A percentile compares a stretch with the other conserved stretches of the same genome.
These are phyloP conservation scores for Saguinus imperator DNA, from an alignment of 2,113 vertebrate genomes.

Conservation along the genomic window DNA sequence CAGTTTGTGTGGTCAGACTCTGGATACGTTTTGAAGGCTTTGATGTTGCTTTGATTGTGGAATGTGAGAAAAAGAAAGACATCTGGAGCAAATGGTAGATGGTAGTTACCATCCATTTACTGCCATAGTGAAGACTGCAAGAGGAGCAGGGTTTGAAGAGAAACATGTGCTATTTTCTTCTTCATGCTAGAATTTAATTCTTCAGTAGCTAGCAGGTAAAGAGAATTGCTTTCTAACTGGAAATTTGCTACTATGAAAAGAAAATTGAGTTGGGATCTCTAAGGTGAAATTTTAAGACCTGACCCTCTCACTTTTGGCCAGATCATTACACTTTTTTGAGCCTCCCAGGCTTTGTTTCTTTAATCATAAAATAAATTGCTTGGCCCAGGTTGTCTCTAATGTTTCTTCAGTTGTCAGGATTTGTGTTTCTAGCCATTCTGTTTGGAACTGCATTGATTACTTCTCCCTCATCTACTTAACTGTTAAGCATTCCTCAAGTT, in stretches of 20 bases:
- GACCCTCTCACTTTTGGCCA: neutral
- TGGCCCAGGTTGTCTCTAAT: neutral
- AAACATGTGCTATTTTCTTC: neutral
- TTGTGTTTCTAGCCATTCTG: neutral
- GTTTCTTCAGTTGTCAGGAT: slow-evolving; percentile 9
- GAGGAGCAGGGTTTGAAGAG: neutral
- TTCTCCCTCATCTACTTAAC: neutral
- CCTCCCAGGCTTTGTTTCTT: neutral
- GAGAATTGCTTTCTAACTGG: neutral
- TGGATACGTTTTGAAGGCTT: slow-evolving; percentile 9
- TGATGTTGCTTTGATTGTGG: neutral
- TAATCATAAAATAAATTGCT: neutral
- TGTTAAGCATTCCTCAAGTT: neutral
- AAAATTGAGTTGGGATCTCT: neutral
- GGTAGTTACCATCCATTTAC: neutral
- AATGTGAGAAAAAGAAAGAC: neutral
- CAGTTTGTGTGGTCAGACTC: neutral
- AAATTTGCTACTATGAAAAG: neutral
- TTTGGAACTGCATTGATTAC: neutral
- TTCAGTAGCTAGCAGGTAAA: neutral
- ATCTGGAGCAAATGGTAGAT: neutral
- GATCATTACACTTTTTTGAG: neutral
- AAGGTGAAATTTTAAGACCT: neutral
- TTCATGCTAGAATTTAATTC: neutral
- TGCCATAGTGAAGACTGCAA: neutral